These are phyloP conservation scores for Amphibalanus amphitrite DNA, from an alignment of 1,140 invertebrate genomes.

Conservation along the genomic window DNA sequence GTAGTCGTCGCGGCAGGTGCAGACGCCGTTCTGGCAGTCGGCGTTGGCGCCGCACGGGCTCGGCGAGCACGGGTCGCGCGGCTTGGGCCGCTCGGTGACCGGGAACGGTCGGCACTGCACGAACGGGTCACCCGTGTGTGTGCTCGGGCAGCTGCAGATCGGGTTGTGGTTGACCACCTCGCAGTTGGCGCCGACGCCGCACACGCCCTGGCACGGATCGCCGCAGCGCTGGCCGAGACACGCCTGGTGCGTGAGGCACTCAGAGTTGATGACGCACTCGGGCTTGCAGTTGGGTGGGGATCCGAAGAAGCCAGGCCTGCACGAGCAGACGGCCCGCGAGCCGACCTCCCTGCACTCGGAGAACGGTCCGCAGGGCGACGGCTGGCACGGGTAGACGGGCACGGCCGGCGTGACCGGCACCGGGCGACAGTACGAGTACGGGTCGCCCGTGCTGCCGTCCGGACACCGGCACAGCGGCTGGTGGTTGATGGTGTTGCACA, in stretches of 20 bases:
- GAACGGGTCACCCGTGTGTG: conserved; percentile 23
- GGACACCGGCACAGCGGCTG: conserved; percentile 64
- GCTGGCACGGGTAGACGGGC: conserved; percentile 30
- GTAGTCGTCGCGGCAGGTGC: conserved; percentile 41
- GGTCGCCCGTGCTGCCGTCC: conserved; percentile 63
- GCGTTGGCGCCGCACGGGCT: conserved; percentile 49
- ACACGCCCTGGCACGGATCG: conserved; percentile 57
- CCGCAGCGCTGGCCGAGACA: conserved; percentile 59
- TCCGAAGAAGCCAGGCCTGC: conserved; percentile 42
- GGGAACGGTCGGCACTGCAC: conserved; percentile 10
- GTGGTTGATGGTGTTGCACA: conserved; percentile 71
- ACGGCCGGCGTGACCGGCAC: conserved; percentile 5
- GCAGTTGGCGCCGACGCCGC: conserved; percentile 53
- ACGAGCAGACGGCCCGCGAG: conserved; percentile 38
- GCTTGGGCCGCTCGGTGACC: neutral
- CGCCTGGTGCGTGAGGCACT: conserved; percentile 48
- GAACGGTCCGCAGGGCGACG: conserved; percentile 67
- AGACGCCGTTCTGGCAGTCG: conserved; percentile 21
- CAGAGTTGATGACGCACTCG: conserved; percentile 46
- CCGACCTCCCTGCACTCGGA: conserved; percentile 52
- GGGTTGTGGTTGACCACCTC: conserved; percentile 56
- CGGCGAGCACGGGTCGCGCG: conserved; percentile 40
- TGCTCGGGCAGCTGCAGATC: conserved; percentile 48
- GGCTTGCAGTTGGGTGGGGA: conserved; percentile 53
- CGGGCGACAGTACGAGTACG: conserved; percentile 21